These are phyloP conservation scores for Cairina moschata DNA, from an alignment of 2,113 vertebrate species.

Conservation along the genomic window DNA sequence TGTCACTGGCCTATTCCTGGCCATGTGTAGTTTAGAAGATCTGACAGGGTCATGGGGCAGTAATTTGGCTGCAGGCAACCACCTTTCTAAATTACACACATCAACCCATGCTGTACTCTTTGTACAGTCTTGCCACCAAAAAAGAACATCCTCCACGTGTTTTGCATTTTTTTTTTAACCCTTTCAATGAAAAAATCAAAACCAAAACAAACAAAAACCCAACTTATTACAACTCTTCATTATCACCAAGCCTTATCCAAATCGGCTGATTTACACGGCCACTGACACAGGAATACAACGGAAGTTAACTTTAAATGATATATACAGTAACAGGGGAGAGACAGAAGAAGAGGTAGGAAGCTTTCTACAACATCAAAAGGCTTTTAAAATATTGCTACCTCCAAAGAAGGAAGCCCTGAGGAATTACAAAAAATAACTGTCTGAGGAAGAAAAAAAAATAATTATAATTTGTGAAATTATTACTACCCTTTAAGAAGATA, in stretches of 20 bases:
- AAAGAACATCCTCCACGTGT: neutral
- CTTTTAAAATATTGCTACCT: neutral
- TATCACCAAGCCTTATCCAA: neutral
- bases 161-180: neutral
- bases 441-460: neutral
- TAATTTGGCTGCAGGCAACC: neutral
- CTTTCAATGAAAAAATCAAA: neutral
- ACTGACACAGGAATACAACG: neutral
- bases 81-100: neutral
- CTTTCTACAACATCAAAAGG: neutral
- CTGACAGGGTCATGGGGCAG: neutral
- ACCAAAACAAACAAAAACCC: too few relatives aligned
- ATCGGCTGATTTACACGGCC: neutral
- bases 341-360: neutral
- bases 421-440: neutral
- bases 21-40: neutral
- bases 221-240: neutral
- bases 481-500: neutral
- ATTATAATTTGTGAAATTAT: neutral
- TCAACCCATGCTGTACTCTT: neutral
- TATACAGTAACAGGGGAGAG: neutral
- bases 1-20: neutral
- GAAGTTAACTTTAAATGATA: neutral
- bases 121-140: neutral
- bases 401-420: neutral